phyloP scores from a whole-genome alignment of 2,797 vertebrate species.

The Hirundo rustica region DNA sequence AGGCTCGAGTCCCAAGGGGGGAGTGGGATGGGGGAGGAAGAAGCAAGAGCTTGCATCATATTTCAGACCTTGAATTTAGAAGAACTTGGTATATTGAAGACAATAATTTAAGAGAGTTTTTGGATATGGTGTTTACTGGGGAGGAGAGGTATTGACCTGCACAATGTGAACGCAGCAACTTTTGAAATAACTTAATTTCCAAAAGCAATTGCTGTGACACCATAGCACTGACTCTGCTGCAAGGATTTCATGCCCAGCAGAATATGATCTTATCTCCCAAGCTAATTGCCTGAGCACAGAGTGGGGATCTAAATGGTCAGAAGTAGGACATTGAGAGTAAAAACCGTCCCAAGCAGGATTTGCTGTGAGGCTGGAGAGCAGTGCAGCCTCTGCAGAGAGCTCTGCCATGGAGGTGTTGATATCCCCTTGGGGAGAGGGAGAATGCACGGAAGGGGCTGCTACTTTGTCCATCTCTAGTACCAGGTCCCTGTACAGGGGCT shows the following conservation, averaged over 20 bases:
- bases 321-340: neutral
- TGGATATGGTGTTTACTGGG: neutral
- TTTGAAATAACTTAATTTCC: neutral
- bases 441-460: neutral
- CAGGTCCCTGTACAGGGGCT: neutral
- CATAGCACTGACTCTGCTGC: neutral
- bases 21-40: neutral
- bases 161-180: neutral
- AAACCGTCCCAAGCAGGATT: neutral
- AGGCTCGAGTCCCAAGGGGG: neutral
- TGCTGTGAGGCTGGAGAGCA: neutral
- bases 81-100: neutral
- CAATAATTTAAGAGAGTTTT: neutral
- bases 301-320: neutral
- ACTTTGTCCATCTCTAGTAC: neutral
- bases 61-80: constrained; percentile 32
- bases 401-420: neutral
- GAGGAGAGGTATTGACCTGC: neutral
- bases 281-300: neutral
- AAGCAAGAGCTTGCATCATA: neutral
- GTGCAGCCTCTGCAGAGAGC: neutral
- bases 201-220: neutral
- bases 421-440: neutral
- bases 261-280: neutral
- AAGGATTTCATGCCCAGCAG: neutral